These are phyloP conservation scores for Acrobeloides nanus DNA, from an alignment of 2,888 invertebrate species.

Conservation along the genomic window DNA sequence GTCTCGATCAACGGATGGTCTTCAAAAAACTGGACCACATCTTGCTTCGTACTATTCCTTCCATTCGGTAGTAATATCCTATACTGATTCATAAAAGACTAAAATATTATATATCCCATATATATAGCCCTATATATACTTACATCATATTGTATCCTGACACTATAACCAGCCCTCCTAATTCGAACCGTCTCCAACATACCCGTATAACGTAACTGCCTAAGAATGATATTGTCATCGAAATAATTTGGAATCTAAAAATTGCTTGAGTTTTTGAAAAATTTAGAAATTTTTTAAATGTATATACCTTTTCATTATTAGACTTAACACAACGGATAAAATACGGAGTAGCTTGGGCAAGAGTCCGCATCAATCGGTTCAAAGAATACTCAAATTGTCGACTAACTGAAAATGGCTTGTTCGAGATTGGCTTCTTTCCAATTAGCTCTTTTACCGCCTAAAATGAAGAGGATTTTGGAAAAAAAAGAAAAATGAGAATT, in stretches of 20 bases:
- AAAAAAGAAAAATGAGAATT: too few species aligned
- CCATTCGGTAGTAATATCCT: slow-evolving; percentile 82
- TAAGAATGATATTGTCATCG: slow-evolving; percentile 82
- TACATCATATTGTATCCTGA: slow-evolving; percentile 76
- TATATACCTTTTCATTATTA: slow-evolving; percentile 75
- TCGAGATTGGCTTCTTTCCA: slow-evolving; percentile 58
- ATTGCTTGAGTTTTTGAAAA: background rate
- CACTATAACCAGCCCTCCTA: slow-evolving; percentile 87
- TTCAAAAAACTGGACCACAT: slow-evolving; percentile 75
- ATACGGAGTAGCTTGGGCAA: slow-evolving; percentile 79
- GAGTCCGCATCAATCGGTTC: slow-evolving; percentile 81
- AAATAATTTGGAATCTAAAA: slow-evolving; percentile 74
- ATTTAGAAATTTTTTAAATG: slow-evolving; percentile 1
- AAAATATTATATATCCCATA: slow-evolving; percentile 14
- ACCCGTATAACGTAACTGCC: slow-evolving; percentile 84
- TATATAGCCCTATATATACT: slow-evolving; percentile 5
- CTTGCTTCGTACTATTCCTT: slow-evolving; percentile 71
- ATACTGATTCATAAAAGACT: slow-evolving; percentile 83
- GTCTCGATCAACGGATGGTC: slow-evolving; percentile 72
- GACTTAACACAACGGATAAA: slow-evolving; percentile 89
- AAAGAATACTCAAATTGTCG: slow-evolving; percentile 84
- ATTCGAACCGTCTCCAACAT: slow-evolving; percentile 93
- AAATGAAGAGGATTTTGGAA: slow-evolving; percentile 59
- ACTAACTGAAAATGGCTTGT: slow-evolving; percentile 73
- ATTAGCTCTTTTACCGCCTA: slow-evolving; percentile 86